A percentile compares a stretch with the other conserved stretches of the same genome.
Conservation (phyloP, 2,888 invertebrate species). For the Patella ulyssiponensis region DNA sequence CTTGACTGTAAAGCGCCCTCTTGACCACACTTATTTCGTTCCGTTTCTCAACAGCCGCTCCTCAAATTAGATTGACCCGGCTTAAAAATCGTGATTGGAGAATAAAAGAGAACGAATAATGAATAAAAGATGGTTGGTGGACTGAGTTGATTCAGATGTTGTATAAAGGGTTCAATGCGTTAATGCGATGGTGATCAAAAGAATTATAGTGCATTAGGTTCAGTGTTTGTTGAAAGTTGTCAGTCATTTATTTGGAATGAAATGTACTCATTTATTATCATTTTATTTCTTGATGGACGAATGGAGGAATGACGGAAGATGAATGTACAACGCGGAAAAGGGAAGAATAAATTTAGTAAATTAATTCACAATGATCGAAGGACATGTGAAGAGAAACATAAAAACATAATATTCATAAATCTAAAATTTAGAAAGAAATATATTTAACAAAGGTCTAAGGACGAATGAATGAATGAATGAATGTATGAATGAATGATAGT, state of each 20-base stretch:
- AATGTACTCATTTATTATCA: too few species aligned
- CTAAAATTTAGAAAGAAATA: too few species aligned
- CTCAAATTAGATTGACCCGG: conserved; percentile 11
- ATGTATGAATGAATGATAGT: neutral
- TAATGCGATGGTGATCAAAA: neutral
- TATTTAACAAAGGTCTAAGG: neutral
- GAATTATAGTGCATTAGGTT: neutral
- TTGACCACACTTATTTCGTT: conserved; percentile 5
- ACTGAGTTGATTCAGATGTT: neutral
- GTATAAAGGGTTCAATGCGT: neutral
- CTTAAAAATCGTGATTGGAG: neutral
- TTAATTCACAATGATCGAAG: too few species aligned
- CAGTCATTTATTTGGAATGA: too few species aligned
- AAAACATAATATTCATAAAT: too few species aligned
- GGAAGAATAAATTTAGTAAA: too few species aligned
- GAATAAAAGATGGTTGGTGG: neutral
- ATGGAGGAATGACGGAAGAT: too few species aligned
- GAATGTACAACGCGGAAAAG: too few species aligned
- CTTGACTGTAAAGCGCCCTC: neutral
- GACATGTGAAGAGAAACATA: too few species aligned
- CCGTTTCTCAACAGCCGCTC: neutral
- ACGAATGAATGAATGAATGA: conserved; percentile 1
- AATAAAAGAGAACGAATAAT: neutral
- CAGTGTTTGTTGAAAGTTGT: neutral
- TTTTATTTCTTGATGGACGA: too few species aligned